Conservation (phyloP, 2,888 invertebrate species). For the Pristionchus japonicus region DNA sequence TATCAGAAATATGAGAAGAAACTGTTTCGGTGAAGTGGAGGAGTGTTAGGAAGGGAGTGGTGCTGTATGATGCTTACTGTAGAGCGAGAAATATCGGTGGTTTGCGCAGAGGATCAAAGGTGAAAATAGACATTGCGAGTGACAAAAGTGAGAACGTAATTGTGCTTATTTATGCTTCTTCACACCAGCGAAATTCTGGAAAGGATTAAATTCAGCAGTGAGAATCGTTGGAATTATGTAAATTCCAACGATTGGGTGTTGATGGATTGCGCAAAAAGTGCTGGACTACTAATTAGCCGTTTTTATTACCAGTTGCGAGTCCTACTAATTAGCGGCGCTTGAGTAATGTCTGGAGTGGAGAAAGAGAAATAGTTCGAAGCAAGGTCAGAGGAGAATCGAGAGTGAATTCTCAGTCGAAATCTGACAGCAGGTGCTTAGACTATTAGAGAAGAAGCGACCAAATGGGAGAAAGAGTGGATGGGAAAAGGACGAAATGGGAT, state of each 20-base stretch:
- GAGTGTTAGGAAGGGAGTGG: not conserved
- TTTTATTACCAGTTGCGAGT: conserved; percentile 30
- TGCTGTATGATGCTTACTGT: not conserved
- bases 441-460: conserved; percentile 33
- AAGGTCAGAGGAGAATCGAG: not conserved
- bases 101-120: not conserved
- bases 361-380: not conserved
- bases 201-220: no score
- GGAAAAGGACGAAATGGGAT: not conserved
- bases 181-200: no score
- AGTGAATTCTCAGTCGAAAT: conserved; percentile 11
- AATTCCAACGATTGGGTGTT: not conserved
- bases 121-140: not conserved
- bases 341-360: not conserved
- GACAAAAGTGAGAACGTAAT: not conserved
- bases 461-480: not conserved
- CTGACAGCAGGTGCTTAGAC: conserved; percentile 30
- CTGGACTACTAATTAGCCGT: not conserved
- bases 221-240: no score
- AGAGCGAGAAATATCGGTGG: not conserved
- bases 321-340: not conserved
- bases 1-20: not conserved
- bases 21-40: not conserved
- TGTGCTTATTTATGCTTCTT: not conserved
- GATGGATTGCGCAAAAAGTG: not conserved